Evolutionary conservation across 2,888 invertebrate genomes (phyloP), one percentile per base, ranked within the genome.

Genomic region (Panopea generosa): DNA sequence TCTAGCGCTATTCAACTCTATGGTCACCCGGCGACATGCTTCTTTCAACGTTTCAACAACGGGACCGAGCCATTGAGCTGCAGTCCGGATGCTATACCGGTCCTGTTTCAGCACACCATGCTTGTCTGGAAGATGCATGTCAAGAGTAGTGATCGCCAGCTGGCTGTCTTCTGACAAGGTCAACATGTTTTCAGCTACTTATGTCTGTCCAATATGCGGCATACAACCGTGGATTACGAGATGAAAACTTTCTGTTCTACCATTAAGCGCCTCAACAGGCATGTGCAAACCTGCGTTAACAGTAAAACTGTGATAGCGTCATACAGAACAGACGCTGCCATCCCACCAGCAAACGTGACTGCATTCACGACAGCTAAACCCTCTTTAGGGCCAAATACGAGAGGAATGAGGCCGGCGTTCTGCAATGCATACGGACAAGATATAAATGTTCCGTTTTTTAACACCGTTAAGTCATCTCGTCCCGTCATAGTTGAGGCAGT

Each of bases 401-500:
- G 49, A 9, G 82, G 84, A 7, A 20, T 18, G 18, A 87, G 56
- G 4, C 71, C 67, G 3, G 77, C 79, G 22, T 50, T 24, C 14
- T 60, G 18, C 22, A 87, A 61, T 1, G 86, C 86, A 43, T 77
- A 66, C 16, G 56, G 24, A 7, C 83, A 83, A 7, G 73, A 29
- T 26, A 49, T 68, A 27, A 22, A 43, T 49, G 49, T 26, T 11
- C 82, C 86, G 22, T 59, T 45, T 27, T 69, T 33, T 2, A 47
- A 38, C 11, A 84, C 85, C 52, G 67, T 67, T 16, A 74, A 65
- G 45, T 83, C 81, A 24, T 62, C 56, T 11, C 73, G 47, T 6
- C 86, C 86, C 53, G 71, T 76, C 81, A 87, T 83, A 43, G 75
- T 66, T 9, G 85, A 79, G 3, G 86, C 86, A 22, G 86, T 83